phyloP scores from a whole-genome alignment of 23 tunicate genomes.

The Clavelina lepadiformis region DNA sequence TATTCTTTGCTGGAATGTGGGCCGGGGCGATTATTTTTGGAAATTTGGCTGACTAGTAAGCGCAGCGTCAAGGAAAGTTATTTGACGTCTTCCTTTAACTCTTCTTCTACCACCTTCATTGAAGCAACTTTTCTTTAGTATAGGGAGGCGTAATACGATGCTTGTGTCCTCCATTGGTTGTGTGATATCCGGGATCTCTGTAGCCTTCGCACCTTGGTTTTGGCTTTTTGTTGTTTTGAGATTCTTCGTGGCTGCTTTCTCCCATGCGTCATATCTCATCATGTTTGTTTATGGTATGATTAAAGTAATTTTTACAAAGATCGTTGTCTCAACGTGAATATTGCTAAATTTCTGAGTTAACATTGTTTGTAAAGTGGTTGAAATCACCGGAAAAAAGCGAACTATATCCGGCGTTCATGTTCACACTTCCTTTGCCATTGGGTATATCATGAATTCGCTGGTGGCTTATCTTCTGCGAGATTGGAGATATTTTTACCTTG shows the following conservation, averaged over 20 bases:
- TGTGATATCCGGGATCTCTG: constrained; percentile 29
- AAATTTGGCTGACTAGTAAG: constrained; percentile 33
- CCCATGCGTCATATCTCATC: constrained; percentile 50
- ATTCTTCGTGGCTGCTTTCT: constrained; percentile 45
- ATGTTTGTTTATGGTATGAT: constrained; percentile 61
- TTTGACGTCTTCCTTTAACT: too few relatives aligned
- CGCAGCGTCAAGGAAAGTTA: too few relatives aligned
- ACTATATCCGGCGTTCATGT: constrained; percentile 47
- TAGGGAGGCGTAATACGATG: constrained; percentile 46
- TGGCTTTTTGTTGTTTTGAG: constrained; percentile 48
- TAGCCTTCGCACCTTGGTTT: constrained; percentile 63
- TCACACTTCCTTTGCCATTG: constrained; percentile 64
- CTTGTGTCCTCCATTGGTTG: constrained; percentile 29
- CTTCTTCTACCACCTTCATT: too few relatives aligned
- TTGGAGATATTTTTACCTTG: constrained; percentile 60
- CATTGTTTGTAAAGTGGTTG: too few relatives aligned
- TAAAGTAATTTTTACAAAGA: too few relatives aligned
- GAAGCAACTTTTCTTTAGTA: constrained; percentile 16
- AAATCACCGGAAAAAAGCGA: constrained; percentile 54
- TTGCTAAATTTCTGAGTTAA: too few relatives aligned
- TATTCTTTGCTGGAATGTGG: constrained; percentile 76
- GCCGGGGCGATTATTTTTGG: constrained; percentile 66
- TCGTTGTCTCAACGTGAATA: too few relatives aligned
- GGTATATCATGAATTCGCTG: constrained; percentile 52
- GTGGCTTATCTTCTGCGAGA: constrained; percentile 50